Conservation (phyloP, 2,113 vertebrate species). For the Carettochelys insculpta region DNA sequence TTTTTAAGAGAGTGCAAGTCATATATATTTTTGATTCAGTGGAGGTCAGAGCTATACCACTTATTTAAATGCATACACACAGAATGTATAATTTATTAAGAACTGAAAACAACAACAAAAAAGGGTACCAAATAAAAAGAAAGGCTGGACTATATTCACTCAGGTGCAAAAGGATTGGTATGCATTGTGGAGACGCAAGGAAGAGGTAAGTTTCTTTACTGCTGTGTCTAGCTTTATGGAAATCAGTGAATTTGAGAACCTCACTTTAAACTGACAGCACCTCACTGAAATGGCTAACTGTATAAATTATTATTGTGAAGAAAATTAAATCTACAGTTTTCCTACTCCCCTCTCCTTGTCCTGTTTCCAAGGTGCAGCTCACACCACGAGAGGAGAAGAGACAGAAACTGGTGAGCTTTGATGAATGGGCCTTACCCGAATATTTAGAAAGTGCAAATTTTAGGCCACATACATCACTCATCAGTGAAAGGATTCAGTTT, state of each 20-base stretch:
- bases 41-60: neutral
- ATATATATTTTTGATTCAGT: neutral
- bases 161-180: neutral
- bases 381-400: neutral
- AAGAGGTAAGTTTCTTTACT: neutral
- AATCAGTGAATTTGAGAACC: neutral
- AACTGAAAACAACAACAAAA: neutral
- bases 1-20: neutral
- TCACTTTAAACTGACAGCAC: fast-evolving
- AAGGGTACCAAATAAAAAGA: neutral
- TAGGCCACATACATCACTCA: neutral
- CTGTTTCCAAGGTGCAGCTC: neutral
- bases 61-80: neutral
- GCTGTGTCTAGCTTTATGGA: fast-evolving
- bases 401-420: neutral
- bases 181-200: neutral
- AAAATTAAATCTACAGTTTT: fast-evolving
- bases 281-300: fast-evolving
- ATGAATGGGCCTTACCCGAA: neutral
- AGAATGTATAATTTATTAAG: neutral
- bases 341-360: neutral
- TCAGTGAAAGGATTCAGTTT: neutral
- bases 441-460: neutral
- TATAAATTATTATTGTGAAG: neutral
- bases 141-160: neutral